Base-by-base conservation (phyloP, 1,140 invertebrate genomes). In the Lutraria rhynchaena region DNA sequence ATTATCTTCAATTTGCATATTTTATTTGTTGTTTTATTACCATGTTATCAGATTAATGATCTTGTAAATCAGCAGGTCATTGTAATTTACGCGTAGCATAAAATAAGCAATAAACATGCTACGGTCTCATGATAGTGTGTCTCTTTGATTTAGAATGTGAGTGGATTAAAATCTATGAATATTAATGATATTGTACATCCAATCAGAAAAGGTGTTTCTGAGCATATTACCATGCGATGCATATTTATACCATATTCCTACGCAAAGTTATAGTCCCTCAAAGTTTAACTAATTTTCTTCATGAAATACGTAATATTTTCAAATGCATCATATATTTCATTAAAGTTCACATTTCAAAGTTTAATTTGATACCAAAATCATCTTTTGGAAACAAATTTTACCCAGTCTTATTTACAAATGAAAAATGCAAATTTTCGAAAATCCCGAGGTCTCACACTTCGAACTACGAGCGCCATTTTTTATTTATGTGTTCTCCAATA, bases 211-310 rank as follows among this genome's bases (percentile, higher is more conserved):
- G n/a, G 5, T 17, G 51, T 55, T 55, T 9, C 51, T 55, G 51
- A n/a, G n/a, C n/a, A n/a, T 5, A 11, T 55, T n/a, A 55, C 7
- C 51, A 24, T n/a, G 19, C 24, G 51, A n/a, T 55, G 51, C 51
- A 55, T 55, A 55, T 55, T 55, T 24, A 24, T 55, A 55, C n/a
- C 7, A 9, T 9, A n/a, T 9, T 55, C 24, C 51, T 55, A 55
- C 51, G 51, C 51, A 55, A 55, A 55, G 51, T 9, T 55, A 55
- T 55, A 55, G 51, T 55, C 51, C 51, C 51, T n/a, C 51, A n/a
- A 55, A 55, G 51, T 55, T 55, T 7, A 55, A 9, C 9, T 4
- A 55, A n/a, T 55, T 55, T 55, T 55, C 24, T n/a, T 55, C 51
- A 55, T n/a, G 5, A 11, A 55, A 55, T 55, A 55, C 51, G n/a